Percentiles rank a stretch among this genome's conserved stretches.
phyloP scores from a whole-genome alignment of 1,140 invertebrate species.

The Venturia canescens region DNA sequence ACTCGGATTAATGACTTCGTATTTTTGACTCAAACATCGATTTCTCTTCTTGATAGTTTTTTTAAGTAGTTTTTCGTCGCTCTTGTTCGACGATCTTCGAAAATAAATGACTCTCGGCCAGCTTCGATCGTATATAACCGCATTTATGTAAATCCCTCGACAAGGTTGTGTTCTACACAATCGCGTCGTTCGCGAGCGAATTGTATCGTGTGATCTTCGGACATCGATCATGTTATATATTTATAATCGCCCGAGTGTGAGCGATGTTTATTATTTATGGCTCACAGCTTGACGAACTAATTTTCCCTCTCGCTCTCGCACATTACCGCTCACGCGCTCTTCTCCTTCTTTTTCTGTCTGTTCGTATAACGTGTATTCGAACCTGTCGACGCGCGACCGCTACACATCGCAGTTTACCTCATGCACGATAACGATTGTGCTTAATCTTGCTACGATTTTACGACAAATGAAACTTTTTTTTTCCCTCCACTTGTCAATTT shows the following conservation, averaged over 20 bases:
- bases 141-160: background rate
- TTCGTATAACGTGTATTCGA: background rate
- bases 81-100: no score
- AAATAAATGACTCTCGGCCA: no score
- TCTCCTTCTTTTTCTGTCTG: background rate
- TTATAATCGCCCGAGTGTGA: background rate
- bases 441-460: no score
- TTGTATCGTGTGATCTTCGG: background rate
- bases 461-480: no score
- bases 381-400: background rate
- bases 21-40: no score
- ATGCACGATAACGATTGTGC: background rate
- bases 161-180: background rate
- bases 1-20: no score
- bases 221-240: background rate
- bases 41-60: no score
- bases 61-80: no score
- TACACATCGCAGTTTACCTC: background rate
- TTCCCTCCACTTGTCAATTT: background rate
- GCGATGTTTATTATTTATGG: background rate
- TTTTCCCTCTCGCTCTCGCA: no score
- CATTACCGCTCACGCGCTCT: background rate
- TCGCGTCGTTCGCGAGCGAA: background rate
- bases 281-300: background rate
- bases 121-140: background rate